These are phyloP conservation scores for Antheraea assamensis DNA, from an alignment of 2,888 invertebrate species.

Conservation along the genomic window DNA sequence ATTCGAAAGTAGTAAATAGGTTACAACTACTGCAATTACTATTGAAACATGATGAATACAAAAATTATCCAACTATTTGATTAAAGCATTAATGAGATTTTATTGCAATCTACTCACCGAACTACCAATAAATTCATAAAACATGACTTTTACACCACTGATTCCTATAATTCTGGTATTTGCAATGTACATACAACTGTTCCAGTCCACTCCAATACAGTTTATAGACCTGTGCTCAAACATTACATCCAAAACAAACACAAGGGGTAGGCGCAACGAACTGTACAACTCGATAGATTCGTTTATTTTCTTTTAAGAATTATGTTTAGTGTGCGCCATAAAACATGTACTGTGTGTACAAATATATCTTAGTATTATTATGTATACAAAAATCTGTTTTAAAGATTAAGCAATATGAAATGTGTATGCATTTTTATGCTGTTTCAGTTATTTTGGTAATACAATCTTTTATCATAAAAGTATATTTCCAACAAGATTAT, in stretches of 20 bases:
- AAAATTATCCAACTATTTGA: neutral
- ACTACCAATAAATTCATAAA: neutral
- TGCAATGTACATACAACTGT: constrained; percentile 49
- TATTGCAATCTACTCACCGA: neutral
- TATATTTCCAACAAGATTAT: neutral
- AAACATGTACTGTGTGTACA: constrained; percentile 47
- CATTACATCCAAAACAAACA: constrained; percentile 64
- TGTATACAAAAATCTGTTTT: constrained; percentile 24
- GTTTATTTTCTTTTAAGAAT: constrained; percentile 53
- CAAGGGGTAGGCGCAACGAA: constrained; percentile 51
- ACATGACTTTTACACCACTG: neutral
- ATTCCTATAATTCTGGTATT: constrained; percentile 25
- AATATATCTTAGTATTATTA: constrained; percentile 44
- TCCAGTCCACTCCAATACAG: constrained; percentile 48
- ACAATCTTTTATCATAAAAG: neutral
- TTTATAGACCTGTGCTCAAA: constrained; percentile 63
- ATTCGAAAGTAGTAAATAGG: too few relatives aligned
- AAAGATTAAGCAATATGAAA: neutral
- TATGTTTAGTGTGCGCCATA: constrained; percentile 49
- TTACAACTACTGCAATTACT: too few relatives aligned
- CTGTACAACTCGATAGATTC: constrained; percentile 36
- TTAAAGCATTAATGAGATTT: neutral
- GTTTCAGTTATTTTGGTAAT: neutral
- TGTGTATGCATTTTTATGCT: neutral
- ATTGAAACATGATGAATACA: neutral